These are phyloP conservation scores for Oscheius sp. DNA, from an alignment of 2,888 invertebrate species.

Conservation along the genomic window DNA sequence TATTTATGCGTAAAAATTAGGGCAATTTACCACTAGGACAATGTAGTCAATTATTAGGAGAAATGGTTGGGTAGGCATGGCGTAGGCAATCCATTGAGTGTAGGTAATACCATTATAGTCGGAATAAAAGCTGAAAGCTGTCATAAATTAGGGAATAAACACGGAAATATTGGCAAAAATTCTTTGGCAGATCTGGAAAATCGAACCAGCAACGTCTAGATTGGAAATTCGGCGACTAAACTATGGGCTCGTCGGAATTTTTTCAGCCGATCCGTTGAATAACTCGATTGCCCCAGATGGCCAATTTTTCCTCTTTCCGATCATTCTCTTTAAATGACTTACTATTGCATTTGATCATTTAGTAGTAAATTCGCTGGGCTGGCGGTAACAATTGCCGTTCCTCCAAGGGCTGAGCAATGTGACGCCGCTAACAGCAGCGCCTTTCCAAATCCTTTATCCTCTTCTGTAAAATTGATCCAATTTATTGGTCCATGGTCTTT, in stretches of 20 bases:
- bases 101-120: constrained; percentile 16
- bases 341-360: constrained; percentile 24
- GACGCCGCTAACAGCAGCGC: constrained; percentile 51
- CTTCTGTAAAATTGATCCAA: constrained; percentile 6
- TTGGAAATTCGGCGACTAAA: no score
- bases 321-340: no score
- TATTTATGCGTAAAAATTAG: no score
- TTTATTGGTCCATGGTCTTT: neutral
- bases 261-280: no score
- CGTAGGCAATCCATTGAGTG: constrained; percentile 18
- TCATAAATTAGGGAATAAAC: neutral
- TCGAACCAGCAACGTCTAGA: no score
- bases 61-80: constrained; percentile 18
- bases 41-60: constrained; percentile 15
- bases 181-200: no score
- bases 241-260: no score
- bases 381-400: constrained; percentile 53
- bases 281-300: no score
- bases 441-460: constrained; percentile 22
- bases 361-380: constrained; percentile 51
- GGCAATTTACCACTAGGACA: neutral
- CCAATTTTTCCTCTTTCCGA: no score
- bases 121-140: constrained; percentile 7
- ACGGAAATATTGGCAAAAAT: no score
- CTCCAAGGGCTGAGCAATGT: constrained; percentile 55